Percentiles rank a stretch among this genome's conserved stretches.
Evolutionary conservation across 2,888 invertebrate species (phyloP).

Genomic region (Coenonympha glycerion): DNA sequence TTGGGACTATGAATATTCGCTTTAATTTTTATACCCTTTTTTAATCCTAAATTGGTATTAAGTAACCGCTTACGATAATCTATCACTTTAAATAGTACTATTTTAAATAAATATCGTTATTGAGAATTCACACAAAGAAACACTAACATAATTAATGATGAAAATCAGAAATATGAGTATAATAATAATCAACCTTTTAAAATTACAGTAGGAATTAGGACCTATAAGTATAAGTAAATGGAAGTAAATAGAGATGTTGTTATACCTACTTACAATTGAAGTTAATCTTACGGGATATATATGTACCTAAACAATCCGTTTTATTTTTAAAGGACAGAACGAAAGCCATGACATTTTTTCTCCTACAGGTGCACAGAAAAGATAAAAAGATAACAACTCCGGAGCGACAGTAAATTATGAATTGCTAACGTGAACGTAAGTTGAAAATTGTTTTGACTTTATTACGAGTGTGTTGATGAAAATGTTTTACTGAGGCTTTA

Average conservation of each 20-base stretch:
- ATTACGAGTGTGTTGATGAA: background rate
- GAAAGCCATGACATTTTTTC: conserved; percentile 39
- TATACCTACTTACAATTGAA: too few relatives aligned
- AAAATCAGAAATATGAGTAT: too few relatives aligned
- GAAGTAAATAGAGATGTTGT: too few relatives aligned
- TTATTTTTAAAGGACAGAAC: conserved; percentile 7
- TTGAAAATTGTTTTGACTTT: conserved; percentile 15
- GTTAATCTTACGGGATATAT: too few relatives aligned
- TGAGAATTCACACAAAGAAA: too few relatives aligned
- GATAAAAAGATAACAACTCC: conserved; percentile 62
- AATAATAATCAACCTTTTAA: too few relatives aligned
- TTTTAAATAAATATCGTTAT: too few relatives aligned
- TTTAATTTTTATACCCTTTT: too few relatives aligned
- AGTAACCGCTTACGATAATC: background rate
- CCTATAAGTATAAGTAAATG: too few relatives aligned
- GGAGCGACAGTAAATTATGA: conserved; percentile 40
- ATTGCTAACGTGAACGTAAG: conserved; percentile 51
- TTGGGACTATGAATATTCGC: background rate
- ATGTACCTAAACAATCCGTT: background rate
- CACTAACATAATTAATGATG: too few relatives aligned
- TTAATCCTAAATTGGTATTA: background rate
- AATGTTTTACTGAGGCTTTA: background rate
- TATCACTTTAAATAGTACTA: background rate
- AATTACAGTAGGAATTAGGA: too few relatives aligned
- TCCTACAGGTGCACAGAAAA: conserved; percentile 64